phyloP scores from a whole-genome alignment of 2,113 vertebrate genomes.

The Protomyctophum bolini region DNA sequence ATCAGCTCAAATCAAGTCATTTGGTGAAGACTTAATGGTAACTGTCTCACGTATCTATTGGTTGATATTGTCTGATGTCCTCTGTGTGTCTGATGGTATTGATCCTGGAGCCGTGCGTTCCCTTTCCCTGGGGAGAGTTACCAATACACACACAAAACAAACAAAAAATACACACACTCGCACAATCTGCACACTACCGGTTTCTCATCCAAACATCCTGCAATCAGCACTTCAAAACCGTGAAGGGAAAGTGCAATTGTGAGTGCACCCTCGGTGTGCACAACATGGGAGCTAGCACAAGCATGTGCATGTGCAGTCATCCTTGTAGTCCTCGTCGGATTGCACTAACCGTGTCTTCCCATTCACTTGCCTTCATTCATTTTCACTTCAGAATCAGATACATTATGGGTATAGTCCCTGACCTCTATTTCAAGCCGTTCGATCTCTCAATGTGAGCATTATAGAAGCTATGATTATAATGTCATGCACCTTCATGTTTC shows the following conservation, averaged over 20 bases:
- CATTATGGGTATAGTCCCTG: constrained; percentile 39
- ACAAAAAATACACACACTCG: neutral
- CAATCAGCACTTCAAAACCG: neutral
- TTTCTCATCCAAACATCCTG: constrained; percentile 30
- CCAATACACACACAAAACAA: neutral
- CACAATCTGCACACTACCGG: no score
- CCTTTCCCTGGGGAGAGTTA: no score
- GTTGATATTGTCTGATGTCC: no score
- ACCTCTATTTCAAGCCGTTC: constrained; percentile 32
- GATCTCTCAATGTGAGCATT: constrained; percentile 17
- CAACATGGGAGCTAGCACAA: neutral
- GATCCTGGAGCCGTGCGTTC: no score
- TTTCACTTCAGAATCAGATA: constrained; percentile 20
- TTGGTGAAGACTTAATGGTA: no score
- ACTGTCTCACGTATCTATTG: no score
- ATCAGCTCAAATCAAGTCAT: no score
- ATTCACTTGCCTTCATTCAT: no score
- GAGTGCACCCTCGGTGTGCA: neutral
- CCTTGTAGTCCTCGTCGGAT: neutral
- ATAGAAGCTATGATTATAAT: constrained; percentile 35
- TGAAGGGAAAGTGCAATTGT: neutral
- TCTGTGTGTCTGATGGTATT: no score
- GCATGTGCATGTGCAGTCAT: constrained; percentile 18
- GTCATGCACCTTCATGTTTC: constrained; percentile 17
- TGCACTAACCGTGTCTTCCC: neutral